phyloP scores from a whole-genome alignment of 1,140 invertebrate genomes.

The Lepidurus couesii region DNA sequence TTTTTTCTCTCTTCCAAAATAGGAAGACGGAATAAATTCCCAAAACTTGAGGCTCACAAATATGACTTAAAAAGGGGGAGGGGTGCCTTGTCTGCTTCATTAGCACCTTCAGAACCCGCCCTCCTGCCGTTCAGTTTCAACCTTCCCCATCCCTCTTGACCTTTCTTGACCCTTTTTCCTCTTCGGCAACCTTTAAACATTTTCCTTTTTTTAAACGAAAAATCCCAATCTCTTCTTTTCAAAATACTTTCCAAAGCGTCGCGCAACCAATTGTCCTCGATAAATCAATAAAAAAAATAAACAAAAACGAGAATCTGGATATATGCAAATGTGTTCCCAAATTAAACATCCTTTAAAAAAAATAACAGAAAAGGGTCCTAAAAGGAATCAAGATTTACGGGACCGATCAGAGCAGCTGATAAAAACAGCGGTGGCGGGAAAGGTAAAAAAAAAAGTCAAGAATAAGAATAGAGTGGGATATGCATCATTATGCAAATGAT shows the following conservation, averaged over 20 bases:
- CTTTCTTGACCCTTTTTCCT: background rate
- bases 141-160: background rate
- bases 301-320: background rate
- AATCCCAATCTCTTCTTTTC: background rate
- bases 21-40: background rate
- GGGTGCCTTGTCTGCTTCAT: background rate
- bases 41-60: background rate
- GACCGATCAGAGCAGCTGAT: conserved; percentile 11
- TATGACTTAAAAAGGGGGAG: background rate
- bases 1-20: too few species aligned
- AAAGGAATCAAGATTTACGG: conserved; percentile 14
- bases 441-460: background rate
- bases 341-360: background rate
- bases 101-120: background rate
- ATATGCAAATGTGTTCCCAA: background rate
- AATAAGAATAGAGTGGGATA: conserved; percentile 23
- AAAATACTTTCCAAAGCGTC: background rate
- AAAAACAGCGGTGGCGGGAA: conserved; percentile 17
- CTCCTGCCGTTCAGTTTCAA: conserved; percentile 13
- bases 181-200: background rate
- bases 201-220: background rate
- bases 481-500: conserved; percentile 33
- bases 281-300: background rate
- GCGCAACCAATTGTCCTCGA: background rate
- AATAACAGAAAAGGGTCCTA: background rate